Percentiles rank a stretch among this genome's conserved stretches.
Evolutionary conservation across 1,140 invertebrate genomes (phyloP).

Genomic region (Yoshiicerus persimilis): DNA sequence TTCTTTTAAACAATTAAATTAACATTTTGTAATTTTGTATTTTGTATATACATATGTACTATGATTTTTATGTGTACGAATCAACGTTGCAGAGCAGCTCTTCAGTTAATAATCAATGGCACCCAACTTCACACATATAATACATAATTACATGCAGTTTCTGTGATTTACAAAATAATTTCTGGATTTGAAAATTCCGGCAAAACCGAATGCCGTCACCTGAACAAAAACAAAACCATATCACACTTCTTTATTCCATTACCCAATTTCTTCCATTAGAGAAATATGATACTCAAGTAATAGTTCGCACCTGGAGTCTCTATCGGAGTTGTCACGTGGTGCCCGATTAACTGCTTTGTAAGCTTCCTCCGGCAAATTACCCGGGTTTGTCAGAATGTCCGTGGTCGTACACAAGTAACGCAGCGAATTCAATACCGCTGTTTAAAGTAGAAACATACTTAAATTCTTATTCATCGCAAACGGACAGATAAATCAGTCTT

Average conservation of each 20-base stretch:
- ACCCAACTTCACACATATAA: neutral
- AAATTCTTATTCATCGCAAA: neutral
- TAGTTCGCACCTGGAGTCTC: neutral
- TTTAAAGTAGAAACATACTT: conserved; percentile 53
- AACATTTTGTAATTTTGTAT: neutral
- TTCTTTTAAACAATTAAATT: neutral
- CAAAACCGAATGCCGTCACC: neutral
- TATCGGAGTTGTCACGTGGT: conserved; percentile 24
- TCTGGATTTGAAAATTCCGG: neutral
- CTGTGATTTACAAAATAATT: neutral
- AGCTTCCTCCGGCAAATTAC: conserved; percentile 82
- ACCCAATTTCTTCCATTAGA: neutral
- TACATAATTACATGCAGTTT: conserved; percentile 3
- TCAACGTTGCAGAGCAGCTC: neutral
- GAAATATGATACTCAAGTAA: neutral
- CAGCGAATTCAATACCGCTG: conserved; percentile 89
- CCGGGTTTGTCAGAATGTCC: conserved; percentile 86
- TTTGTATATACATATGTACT: neutral
- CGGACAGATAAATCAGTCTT: neutral
- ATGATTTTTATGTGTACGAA: neutral
- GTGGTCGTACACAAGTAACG: conserved; percentile 87
- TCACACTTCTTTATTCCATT: too few species aligned
- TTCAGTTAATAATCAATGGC: conserved; percentile 5
- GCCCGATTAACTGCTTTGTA: conserved; percentile 59
- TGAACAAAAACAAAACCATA: neutral